Conservation (phyloP, 2,113 vertebrate genomes). For the Macrotus californicus region DNA sequence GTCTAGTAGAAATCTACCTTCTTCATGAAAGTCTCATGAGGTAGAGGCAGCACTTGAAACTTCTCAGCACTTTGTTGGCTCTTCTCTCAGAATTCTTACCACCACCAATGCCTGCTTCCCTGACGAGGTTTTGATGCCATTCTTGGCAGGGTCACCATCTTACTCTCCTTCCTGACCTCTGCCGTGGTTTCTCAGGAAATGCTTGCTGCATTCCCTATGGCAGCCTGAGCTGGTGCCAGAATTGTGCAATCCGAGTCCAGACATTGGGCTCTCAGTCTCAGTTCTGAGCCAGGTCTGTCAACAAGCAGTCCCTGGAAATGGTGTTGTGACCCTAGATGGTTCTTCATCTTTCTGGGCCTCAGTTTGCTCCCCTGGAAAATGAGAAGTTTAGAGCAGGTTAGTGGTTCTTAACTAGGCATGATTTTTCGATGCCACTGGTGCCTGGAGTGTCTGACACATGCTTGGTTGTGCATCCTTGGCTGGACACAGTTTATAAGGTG, state of each 20-base stretch:
- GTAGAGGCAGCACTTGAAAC: background rate
- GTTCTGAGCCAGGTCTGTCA: background rate
- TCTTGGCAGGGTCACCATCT: constrained; percentile 45
- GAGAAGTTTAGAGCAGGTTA: background rate
- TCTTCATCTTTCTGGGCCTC: background rate
- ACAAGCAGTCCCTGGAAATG: background rate
- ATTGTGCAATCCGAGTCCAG: background rate
- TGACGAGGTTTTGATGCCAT: background rate
- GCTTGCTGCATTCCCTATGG: constrained; percentile 52
- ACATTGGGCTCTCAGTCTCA: constrained; percentile 8
- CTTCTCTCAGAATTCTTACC: background rate
- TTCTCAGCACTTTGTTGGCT: constrained; percentile 31
- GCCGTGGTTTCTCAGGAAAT: constrained; percentile 65
- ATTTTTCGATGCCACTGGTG: background rate
- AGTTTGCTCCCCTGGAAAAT: background rate
- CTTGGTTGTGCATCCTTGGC: background rate
- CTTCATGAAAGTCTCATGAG: background rate
- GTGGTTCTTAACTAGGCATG: background rate
- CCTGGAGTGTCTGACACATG: background rate
- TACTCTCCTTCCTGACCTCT: constrained; percentile 29
- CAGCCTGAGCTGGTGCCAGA: background rate
- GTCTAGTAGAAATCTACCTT: background rate
- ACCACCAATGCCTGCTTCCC: background rate
- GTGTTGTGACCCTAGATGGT: background rate
- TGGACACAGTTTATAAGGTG: background rate